Evolutionary conservation across 1,140 invertebrate genomes (phyloP), one percentile per base, ranked within the genome.

Genomic region (Bombus vancouverensis): DNA sequence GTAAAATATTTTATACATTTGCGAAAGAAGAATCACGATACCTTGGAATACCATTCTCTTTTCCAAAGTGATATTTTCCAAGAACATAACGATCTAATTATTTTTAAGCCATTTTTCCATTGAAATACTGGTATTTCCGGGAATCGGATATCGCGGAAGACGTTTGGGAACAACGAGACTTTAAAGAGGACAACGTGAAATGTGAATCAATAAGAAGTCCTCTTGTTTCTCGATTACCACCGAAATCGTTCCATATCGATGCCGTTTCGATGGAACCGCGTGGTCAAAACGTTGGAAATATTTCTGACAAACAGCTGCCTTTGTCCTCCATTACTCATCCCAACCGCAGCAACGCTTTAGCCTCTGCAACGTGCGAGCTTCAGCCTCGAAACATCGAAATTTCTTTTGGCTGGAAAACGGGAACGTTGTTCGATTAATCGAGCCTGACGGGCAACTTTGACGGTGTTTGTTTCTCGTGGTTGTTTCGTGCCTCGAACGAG

Each of bases 371-470:
- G 39, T 53, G n/a, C 39, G 68, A 57, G 32, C n/a, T 59, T 12
- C 53, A 22, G 4, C 74, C 28, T 5, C 34, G 53, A 59, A 59
- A 39, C 53, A 59, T 9, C 34, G 53, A 57, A 85, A 85, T 47
- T 80, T 72, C 75, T 85, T 65, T 44, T 25, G 39, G 6, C 18
- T 18, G 32, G 68, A 22, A 47, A 85, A 71, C 39, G 28, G 18
- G 62, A 68, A 77, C 70, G 80, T 73, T 73, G 70, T 39, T 62
- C 39, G 80, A 62, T 83, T 77, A 77, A 83, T 83, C 81, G 81
- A 77, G 65, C 57, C 42, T 68, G 42, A 75, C 59, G 22, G 57
- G 71, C 25, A 82, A 65, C 42, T 74, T 75, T 42, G n/a, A 1
- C 25, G 44, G 57, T 28, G 34, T 59, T 82, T 72, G 71, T 47